These are phyloP conservation scores for Styela clava DNA, from an alignment of 23 tunicate species.

Conservation along the genomic window DNA sequence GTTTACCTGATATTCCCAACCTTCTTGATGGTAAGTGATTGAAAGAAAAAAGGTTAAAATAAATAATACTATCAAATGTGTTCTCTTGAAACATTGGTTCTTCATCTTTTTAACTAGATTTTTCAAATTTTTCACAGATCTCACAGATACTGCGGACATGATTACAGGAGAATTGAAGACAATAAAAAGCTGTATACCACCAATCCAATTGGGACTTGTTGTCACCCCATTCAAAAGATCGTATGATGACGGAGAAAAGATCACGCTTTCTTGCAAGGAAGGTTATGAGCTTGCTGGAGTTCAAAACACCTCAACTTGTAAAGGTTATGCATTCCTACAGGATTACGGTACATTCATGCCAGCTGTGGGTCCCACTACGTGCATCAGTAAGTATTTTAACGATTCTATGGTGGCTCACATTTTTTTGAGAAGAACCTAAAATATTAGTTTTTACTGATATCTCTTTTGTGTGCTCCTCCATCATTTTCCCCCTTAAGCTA, in stretches of 20 bases:
- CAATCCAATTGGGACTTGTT: background rate
- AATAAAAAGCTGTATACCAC: background rate
- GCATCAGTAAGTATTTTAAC: background rate
- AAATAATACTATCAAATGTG: too few relatives aligned
- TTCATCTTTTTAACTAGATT: too few relatives aligned
- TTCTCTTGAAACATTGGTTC: too few relatives aligned
- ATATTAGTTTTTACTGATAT: too few relatives aligned
- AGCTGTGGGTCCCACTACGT: background rate
- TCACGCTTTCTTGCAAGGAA: background rate
- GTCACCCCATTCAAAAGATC: background rate
- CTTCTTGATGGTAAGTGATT: too few relatives aligned
- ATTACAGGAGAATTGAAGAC: background rate
- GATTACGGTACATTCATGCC: background rate
- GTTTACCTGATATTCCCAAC: too few relatives aligned
- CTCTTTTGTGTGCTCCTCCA: too few relatives aligned
- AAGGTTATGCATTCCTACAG: background rate
- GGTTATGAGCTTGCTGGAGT: background rate
- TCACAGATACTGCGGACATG: background rate
- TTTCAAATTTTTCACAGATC: too few relatives aligned
- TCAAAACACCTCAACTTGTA: background rate
- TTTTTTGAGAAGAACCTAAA: too few relatives aligned
- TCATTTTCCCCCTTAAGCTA: too few relatives aligned
- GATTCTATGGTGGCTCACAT: too few relatives aligned
- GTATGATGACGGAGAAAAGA: background rate
- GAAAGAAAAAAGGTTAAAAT: too few relatives aligned